Evolutionary conservation across 1,140 invertebrate species (phyloP), one percentile per base, ranked within the genome.

Genomic region (Drosophila bocki): DNA sequence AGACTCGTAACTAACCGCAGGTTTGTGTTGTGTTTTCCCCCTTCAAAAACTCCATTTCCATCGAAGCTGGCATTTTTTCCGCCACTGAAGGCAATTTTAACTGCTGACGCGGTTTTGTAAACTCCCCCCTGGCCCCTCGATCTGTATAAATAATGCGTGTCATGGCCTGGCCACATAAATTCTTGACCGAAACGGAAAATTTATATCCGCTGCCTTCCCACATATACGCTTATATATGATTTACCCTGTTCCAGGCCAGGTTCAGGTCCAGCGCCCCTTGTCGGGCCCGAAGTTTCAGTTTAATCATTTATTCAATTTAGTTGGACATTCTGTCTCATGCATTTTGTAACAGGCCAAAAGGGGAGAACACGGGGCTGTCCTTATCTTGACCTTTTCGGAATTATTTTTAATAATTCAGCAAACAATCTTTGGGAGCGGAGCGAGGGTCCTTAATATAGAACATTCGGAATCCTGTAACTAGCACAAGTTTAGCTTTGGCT

Each of bases 241-340:
- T 63, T 76, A 65, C 51, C 42, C 47, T 42, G 64, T 11, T 48
- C 39, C 53, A 60, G 53, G 26, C 22, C 45, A 29, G 48, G 22
- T 39, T 26, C 41, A n/a, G 51, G 45, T 57, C 29, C 41, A 50
- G 45, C 63, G 58, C 69, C 53, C 48, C 65, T 42, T 48, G 44
- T 33, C 65, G 35, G 29, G 51, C 61, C 54, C 50, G 75, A 65
- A 80, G 80, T 77, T 77, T 80, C 80, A 79, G 84, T 88, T 87
- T 83, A 83, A 87, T 88, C 84, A 88, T 87, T 88, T 88, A 88
- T 88, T 88, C 85, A 88, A 88, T 88, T 90, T 88, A 81, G 84
- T 88, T 88, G 82, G 81, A 88, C 84, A 88, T 88, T 81, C 75
- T 75, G 85, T 58, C 85, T 88, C 80, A 88, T 88, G 80, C 85